These are phyloP conservation scores for Cataglyphis hispanica DNA, from an alignment of 1,140 invertebrate genomes.

Conservation along the genomic window DNA sequence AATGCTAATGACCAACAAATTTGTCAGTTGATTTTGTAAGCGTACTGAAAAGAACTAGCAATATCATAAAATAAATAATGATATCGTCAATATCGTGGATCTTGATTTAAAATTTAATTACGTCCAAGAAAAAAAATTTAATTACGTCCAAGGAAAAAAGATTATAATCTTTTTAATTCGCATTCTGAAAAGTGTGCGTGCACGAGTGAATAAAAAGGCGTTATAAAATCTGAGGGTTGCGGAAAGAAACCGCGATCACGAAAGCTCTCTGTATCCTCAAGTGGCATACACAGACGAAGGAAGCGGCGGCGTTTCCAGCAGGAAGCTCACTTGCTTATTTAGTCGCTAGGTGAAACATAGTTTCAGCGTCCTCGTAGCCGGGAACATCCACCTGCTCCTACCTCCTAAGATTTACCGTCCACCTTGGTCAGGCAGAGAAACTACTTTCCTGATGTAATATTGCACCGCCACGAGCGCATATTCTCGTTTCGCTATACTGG, in stretches of 20 bases:
- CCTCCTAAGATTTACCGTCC: conserved; percentile 68
- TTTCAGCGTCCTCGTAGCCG: conserved; percentile 66
- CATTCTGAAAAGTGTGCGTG: not conserved
- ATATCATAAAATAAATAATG: not conserved
- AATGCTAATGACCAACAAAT: conserved; percentile 46
- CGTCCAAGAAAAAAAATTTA: not conserved
- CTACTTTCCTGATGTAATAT: conserved; percentile 64
- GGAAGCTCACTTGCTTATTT: conserved; percentile 69
- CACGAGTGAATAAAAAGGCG: conserved; percentile 31
- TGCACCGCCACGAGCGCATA: conserved; percentile 44
- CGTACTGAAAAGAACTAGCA: not conserved
- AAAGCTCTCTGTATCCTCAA: conserved; percentile 32
- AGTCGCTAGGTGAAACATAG: conserved; percentile 68
- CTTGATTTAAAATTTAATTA: not conserved
- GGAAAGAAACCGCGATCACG: conserved; percentile 45
- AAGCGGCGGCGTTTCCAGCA: conserved; percentile 10
- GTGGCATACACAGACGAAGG: conserved; percentile 32
- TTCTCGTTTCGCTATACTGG: conserved; percentile 39
- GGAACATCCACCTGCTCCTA: conserved; percentile 67
- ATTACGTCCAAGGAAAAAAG: too few species aligned
- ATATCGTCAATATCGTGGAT: not conserved
- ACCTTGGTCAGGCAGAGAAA: conserved; percentile 70
- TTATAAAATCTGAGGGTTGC: conserved; percentile 59
- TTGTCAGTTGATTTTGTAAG: not conserved
- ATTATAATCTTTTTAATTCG: not conserved